Conservation (phyloP, 1,140 invertebrate species). For the Drosophila insularis region DNA sequence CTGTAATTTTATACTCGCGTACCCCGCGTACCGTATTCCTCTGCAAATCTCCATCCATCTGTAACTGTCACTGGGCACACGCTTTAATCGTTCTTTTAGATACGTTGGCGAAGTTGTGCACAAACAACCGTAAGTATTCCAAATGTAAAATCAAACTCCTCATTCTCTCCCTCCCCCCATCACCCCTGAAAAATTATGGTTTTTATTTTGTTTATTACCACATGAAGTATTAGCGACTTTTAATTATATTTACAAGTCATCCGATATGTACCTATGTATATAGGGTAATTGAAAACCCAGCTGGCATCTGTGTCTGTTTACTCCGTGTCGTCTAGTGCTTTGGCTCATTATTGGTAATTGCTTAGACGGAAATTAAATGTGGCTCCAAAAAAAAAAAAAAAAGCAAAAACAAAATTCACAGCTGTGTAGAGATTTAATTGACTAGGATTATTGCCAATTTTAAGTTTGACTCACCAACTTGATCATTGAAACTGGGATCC, state of each 20-base stretch:
- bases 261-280: background rate
- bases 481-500: no score
- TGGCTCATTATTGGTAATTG: background rate
- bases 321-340: background rate
- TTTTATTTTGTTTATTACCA: no score
- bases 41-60: constrained; percentile 22
- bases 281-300: background rate
- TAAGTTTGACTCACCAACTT: no score
- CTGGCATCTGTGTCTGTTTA: background rate
- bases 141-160: constrained; percentile 13
- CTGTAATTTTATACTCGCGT: constrained; percentile 22
- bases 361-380: constrained; percentile 1
- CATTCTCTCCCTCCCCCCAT: background rate
- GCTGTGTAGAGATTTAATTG: background rate
- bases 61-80: constrained; percentile 39
- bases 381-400: background rate
- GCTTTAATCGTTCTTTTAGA: constrained; percentile 61
- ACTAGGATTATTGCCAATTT: background rate
- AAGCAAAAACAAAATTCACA: background rate
- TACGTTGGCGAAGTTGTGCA: constrained; percentile 88
- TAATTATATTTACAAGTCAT: no score
- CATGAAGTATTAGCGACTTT: background rate
- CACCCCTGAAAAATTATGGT: no score
- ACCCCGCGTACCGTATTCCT: constrained; percentile 8
- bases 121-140: constrained; percentile 87